Conservation (phyloP, 1,140 invertebrate genomes). For the Drosophila fuyamai region DNA sequence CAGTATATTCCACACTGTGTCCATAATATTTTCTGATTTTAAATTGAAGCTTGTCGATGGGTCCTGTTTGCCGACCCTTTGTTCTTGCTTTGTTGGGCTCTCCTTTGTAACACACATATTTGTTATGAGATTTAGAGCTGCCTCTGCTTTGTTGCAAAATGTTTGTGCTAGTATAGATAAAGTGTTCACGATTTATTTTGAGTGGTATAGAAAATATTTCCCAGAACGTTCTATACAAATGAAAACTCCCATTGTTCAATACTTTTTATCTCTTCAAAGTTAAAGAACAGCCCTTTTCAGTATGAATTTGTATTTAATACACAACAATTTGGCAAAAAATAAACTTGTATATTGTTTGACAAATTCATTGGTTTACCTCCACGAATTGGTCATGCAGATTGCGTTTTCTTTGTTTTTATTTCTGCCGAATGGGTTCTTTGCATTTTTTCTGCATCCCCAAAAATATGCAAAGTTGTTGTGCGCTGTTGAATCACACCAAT, state of each 20-base stretch:
- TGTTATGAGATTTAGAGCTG: neutral
- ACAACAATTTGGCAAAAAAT: no score
- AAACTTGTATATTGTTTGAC: no score
- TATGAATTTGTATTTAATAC: neutral
- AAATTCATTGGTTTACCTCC: neutral
- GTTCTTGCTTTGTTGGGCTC: neutral
- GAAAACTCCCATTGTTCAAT: neutral
- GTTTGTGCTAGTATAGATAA: neutral
- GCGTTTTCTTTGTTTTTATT: conserved; percentile 14
- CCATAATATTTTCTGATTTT: conserved; percentile 4
- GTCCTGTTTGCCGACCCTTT: neutral
- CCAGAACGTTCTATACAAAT: neutral
- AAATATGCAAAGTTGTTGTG: conserved; percentile 13
- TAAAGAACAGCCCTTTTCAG: no score
- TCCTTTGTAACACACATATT: neutral
- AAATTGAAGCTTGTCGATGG: neutral
- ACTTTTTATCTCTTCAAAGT: neutral
- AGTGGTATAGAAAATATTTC: neutral
- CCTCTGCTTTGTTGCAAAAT: neutral
- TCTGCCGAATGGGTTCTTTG: neutral
- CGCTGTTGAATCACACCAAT: conserved; percentile 1
- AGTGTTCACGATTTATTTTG: no score
- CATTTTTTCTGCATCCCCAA: neutral
- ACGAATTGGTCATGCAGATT: conserved; percentile 17
- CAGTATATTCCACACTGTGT: neutral